Percentiles rank a stretch among this genome's conserved stretches.
Evolutionary conservation across 2,797 vertebrate species (phyloP).

Genomic region (Pantherophis vulpinus): DNA sequence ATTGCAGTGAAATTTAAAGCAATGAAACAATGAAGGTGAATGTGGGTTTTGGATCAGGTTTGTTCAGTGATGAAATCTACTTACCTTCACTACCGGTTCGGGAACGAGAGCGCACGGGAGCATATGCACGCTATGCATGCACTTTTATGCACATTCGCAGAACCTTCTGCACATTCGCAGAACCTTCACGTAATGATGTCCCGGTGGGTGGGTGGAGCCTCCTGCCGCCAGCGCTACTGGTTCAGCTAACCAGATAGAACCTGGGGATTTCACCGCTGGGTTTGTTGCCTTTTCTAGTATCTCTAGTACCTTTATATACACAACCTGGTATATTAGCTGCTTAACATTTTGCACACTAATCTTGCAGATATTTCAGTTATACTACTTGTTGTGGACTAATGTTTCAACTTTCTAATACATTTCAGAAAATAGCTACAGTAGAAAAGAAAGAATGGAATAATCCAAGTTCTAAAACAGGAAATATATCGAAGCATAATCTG

Average conservation of each 20-base stretch:
- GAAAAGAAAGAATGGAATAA: neutral
- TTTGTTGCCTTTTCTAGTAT: neutral
- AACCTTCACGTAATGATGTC: too few species aligned
- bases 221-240: too few species aligned
- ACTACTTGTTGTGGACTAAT: neutral
- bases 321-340: neutral
- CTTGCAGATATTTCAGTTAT: neutral
- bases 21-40: neutral
- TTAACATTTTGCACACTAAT: neutral
- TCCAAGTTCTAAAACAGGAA: neutral
- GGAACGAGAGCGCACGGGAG: too few species aligned
- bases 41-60: neutral
- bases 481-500: neutral
- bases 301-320: neutral
- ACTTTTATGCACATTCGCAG: too few species aligned
- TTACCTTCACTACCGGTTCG: too few species aligned
- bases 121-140: too few species aligned
- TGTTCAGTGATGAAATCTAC: neutral
- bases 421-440: slow-evolving; percentile 19
- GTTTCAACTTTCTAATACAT: neutral
- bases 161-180: too few species aligned
- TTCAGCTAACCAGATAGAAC: too few species aligned
- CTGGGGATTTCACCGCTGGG: too few species aligned
- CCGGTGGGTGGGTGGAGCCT: too few species aligned
- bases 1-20: neutral